Evolutionary conservation across 2,888 invertebrate species (phyloP), one percentile per base, ranked within the genome.

Genomic region (Dinocampus coccinellae): DNA sequence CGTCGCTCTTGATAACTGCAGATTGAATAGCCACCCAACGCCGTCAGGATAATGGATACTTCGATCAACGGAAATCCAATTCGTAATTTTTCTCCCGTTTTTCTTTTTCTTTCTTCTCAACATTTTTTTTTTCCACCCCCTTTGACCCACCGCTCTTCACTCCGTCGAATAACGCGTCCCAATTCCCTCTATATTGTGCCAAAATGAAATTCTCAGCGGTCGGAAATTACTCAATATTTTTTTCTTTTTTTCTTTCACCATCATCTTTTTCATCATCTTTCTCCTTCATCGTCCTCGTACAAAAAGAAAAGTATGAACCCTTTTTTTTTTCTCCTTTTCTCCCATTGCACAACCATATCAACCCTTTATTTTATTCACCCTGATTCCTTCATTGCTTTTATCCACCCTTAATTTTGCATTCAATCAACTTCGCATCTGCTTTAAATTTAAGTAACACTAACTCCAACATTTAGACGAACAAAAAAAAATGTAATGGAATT

Each of bases 21-120:
- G 75, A 75, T 75, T 75, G 75, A 75, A 75, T 75, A 68, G 73
- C 73, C 68, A 61, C 69, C 69, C 69, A 52, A 64, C 69, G 39
- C 71, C 70, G 70, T 73, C 61, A 63, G 70, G 66, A 69, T 75
- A 73, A 73, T 73, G 70, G 73, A 70, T 66, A 65, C 68, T 75
- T 72, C 73, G 70, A 68, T 68, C 69, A 70, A 72, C 73, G 73
- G 73, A 75, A 73, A 68, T 69, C 64, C 70, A 70, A 70, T 70
- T 70, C 63, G 70, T 70, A 64, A 70, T 70, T 70, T 70, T 57
- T 70, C 57, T 64, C 63, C 63, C 47, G 39, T 57, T 53, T 47
- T 62, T 39, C 61, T 13, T 24, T 58, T 34, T n/a, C 62, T 55
- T 69, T 42, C 62, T n/a, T n/a, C 13, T 39, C 3, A 4, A 3